phyloP scores from a whole-genome alignment of 2,113 vertebrate species.

The Vombatus ursinus region DNA sequence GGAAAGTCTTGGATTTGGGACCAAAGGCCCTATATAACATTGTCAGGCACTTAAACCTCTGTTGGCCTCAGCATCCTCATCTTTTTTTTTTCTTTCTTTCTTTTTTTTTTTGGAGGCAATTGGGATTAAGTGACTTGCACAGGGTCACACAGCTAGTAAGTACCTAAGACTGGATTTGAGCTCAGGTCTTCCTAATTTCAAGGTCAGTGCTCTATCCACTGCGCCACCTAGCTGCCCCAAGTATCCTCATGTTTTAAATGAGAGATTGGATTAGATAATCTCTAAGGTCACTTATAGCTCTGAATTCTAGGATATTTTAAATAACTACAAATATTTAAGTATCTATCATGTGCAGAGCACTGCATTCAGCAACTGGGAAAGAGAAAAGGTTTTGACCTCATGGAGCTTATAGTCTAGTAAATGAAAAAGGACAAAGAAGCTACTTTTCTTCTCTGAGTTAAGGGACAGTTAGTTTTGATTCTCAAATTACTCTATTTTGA shows the following conservation, averaged over 20 bases:
- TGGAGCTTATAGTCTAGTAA: not conserved
- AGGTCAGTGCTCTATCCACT: rapidly evolving
- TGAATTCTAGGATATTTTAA: not conserved
- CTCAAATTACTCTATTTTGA: not conserved
- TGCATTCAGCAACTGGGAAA: not conserved
- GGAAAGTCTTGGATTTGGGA: not conserved
- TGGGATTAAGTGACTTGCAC: not conserved
- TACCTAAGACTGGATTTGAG: too few relatives aligned
- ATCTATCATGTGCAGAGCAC: not conserved
- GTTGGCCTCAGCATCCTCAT: not conserved
- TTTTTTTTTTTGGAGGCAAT: not conserved
- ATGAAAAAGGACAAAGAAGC: not conserved
- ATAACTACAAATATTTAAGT: not conserved
- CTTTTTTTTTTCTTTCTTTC: not conserved
- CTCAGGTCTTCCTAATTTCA: not conserved
- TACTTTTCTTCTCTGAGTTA: not conserved
- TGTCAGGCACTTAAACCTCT: not conserved
- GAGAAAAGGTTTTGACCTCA: not conserved
- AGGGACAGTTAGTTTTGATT: not conserved
- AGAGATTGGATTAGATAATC: not conserved
- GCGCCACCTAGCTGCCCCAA: rapidly evolving
- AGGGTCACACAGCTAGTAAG: not conserved
- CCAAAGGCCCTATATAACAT: not conserved
- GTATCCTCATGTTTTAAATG: not conserved
- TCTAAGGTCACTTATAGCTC: not conserved